Conservation (phyloP, 2,797 vertebrate genomes). For the Discoglossus pictus region DNA sequence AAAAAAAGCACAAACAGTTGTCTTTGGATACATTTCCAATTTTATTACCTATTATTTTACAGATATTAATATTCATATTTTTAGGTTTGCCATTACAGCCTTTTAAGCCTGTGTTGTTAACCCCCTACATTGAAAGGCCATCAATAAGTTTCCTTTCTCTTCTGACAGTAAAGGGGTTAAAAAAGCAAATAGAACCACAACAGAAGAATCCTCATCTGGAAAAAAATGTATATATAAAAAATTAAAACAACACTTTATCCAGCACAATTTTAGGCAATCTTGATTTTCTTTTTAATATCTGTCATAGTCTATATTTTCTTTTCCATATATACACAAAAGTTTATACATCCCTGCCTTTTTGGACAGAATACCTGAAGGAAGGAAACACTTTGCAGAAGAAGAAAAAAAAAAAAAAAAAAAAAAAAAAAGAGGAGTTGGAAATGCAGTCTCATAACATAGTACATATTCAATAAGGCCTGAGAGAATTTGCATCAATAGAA, state of each 20-base stretch:
- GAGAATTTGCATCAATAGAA: constrained; percentile 84
- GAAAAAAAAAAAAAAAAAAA: constrained; percentile 35
- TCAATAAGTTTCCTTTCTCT: background rate
- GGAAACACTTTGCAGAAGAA: constrained; percentile 41
- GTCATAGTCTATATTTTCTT: constrained; percentile 41
- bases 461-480: constrained; percentile 54
- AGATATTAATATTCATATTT: constrained; percentile 57
- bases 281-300: constrained; percentile 57
- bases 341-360: constrained; percentile 53
- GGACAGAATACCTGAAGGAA: constrained; percentile 56
- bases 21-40: constrained; percentile 59
- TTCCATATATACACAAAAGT: constrained; percentile 57
- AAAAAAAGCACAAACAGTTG: too few species aligned
- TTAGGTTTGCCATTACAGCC: constrained; percentile 52
- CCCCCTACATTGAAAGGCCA: constrained; percentile 9
- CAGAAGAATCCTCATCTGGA: constrained; percentile 49
- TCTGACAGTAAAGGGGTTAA: constrained; percentile 32
- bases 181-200: constrained; percentile 35
- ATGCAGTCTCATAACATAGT: constrained; percentile 1
- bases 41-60: constrained; percentile 61
- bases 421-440: constrained; percentile 17
- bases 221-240: constrained; percentile 40
- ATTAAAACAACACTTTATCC: constrained; percentile 28
- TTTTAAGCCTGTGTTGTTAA: constrained; percentile 49
- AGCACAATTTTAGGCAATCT: constrained; percentile 43